Conservation (phyloP, 2,888 invertebrate species). For the Subacronicta megacephala region DNA sequence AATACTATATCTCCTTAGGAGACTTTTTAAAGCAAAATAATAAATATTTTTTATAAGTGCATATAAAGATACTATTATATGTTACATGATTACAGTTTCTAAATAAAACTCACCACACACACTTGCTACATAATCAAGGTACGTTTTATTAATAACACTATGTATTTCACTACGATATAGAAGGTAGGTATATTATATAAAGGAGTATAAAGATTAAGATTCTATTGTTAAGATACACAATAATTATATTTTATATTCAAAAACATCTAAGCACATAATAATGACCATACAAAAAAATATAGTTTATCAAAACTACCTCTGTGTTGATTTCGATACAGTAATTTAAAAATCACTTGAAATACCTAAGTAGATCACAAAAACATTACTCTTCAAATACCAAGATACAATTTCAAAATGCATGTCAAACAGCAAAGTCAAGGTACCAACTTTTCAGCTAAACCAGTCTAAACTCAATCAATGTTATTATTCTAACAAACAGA, state of each 20-base stretch:
- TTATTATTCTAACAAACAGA: background rate
- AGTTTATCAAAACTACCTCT: conserved; percentile 5
- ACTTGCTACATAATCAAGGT: conserved; percentile 21
- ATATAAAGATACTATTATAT: background rate
- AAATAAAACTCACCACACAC: conserved; percentile 19
- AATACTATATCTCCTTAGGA: conserved; percentile 55
- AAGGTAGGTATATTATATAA: background rate
- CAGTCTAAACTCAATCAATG: background rate
- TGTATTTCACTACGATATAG: conserved; percentile 14
- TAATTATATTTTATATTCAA: background rate
- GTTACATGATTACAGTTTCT: conserved; percentile 30
- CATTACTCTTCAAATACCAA: conserved; percentile 4
- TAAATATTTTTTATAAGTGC: conserved; percentile 40
- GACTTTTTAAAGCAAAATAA: conserved; percentile 43
- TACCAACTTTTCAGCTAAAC: conserved; percentile 3
- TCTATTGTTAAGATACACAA: conserved; percentile 12
- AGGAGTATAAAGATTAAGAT: conserved; percentile 10
- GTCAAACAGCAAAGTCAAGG: too few relatives aligned
- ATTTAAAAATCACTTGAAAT: conserved; percentile 12
- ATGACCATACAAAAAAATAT: conserved; percentile 1
- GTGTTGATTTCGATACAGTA: conserved; percentile 20
- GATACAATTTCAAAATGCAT: conserved; percentile 12
- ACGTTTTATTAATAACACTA: conserved; percentile 24
- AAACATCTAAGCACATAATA: conserved; percentile 13
- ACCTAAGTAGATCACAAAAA: conserved; percentile 12